Percentiles rank a stretch among this genome's conserved stretches.
These are phyloP conservation scores for Platichthys flesus DNA, from an alignment of 2,113 vertebrate species.

Conservation along the genomic window DNA sequence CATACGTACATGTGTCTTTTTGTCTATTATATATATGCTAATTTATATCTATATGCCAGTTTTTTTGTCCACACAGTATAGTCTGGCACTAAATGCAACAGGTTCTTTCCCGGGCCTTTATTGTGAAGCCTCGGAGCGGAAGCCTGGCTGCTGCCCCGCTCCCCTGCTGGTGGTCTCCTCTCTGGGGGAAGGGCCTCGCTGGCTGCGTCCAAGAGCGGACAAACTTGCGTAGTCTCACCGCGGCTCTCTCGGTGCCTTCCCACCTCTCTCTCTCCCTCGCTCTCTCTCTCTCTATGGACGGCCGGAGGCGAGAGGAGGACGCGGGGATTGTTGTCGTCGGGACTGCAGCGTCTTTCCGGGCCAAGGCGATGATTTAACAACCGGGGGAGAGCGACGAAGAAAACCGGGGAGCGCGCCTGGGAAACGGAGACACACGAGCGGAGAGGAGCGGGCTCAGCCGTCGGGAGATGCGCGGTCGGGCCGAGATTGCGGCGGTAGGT, in stretches of 20 bases:
- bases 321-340: conserved; percentile 61
- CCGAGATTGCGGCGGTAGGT: conserved; percentile 81
- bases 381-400: neutral
- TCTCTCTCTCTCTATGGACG: conserved; percentile 67
- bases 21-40: too few species aligned
- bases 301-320: conserved; percentile 54
- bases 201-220: conserved; percentile 47
- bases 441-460: conserved; percentile 47
- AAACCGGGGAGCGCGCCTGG: conserved; percentile 15
- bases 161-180: conserved; percentile 13
- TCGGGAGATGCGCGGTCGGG: conserved; percentile 79
- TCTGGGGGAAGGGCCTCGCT: conserved; percentile 67
- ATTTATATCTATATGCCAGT: too few species aligned
- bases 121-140: conserved; percentile 51
- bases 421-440: conserved; percentile 36
- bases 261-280: conserved; percentile 41
- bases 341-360: conserved; percentile 39
- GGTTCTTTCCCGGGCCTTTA: conserved; percentile 30
- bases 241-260: conserved; percentile 34
- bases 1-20: too few species aligned
- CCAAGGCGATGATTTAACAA: conserved; percentile 64
- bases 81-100: too few species aligned
- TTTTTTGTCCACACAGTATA: too few species aligned
- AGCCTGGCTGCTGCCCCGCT: neutral
- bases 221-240: conserved; percentile 70